A percentile compares a stretch with the other conserved stretches of the same genome.
These are phyloP conservation scores for Hirudo medicinalis DNA, from an alignment of 1,140 invertebrate species.

Conservation along the genomic window DNA sequence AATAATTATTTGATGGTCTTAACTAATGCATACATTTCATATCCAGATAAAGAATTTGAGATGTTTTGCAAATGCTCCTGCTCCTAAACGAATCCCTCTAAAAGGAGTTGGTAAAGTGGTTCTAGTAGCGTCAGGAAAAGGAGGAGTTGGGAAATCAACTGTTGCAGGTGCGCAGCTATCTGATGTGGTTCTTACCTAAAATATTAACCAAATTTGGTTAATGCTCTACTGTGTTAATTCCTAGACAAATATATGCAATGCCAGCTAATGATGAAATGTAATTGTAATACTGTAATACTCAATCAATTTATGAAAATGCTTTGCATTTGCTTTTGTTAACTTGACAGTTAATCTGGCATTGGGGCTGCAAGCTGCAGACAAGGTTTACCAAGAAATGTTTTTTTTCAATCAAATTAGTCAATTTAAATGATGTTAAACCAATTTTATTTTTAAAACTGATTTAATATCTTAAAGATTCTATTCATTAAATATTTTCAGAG, in stretches of 20 bases:
- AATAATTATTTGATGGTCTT: no score
- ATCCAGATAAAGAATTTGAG: no score
- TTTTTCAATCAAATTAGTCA: background rate
- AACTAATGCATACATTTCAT: no score
- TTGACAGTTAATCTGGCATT: slow-evolving; percentile 19
- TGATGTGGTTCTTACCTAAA: background rate
- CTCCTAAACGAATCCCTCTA: slow-evolving; percentile 32
- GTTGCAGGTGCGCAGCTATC: slow-evolving; percentile 62
- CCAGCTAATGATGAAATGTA: no score
- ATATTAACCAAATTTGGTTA: no score
- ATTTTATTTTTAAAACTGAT: background rate
- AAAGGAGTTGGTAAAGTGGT: slow-evolving; percentile 39
- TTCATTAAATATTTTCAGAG: slow-evolving; percentile 21
- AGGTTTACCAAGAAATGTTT: background rate
- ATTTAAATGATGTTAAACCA: background rate
- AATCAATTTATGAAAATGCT: background rate
- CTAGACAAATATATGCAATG: no score
- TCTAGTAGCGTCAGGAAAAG: slow-evolving; percentile 73
- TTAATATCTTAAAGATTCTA: slow-evolving; percentile 2
- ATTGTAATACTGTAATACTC: background rate
- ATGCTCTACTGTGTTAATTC: no score
- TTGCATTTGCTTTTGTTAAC: background rate
- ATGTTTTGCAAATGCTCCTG: no score
- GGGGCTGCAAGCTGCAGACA: slow-evolving; percentile 13
- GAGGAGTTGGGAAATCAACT: slow-evolving; percentile 93